Conservation (phyloP, 2,797 vertebrate genomes). For the Macroramphosus scolopax region DNA sequence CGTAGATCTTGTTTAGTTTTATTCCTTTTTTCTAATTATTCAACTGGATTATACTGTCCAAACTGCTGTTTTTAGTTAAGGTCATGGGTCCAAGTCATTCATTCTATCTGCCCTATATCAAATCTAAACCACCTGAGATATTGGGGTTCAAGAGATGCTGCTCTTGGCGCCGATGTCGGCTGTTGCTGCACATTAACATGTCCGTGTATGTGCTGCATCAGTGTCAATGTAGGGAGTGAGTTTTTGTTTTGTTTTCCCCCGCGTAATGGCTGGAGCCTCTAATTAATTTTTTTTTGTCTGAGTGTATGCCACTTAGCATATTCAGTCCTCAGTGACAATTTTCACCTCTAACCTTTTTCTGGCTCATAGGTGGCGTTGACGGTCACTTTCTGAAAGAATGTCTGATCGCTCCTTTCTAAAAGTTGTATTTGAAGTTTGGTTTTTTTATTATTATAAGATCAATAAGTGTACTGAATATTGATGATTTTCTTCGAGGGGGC, state of each 20-base stretch:
- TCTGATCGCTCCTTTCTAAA: conserved; percentile 55
- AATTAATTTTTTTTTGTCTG: conserved; percentile 55
- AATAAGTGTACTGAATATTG: conserved; percentile 63
- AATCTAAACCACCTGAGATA: conserved; percentile 51
- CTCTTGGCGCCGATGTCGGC: conserved; percentile 56
- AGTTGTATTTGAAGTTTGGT: conserved; percentile 58
- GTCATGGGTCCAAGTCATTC: conserved; percentile 64
- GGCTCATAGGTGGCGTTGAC: conserved; percentile 54
- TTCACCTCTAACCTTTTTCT: conserved; percentile 52
- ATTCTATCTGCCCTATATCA: conserved; percentile 56
- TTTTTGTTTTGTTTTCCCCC: conserved; percentile 45
- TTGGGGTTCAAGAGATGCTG: conserved; percentile 53
- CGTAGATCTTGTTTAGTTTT: conserved; percentile 79
- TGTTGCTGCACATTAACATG: conserved; percentile 65
- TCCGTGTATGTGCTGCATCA: conserved; percentile 58
- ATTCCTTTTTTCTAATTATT: conserved; percentile 66
- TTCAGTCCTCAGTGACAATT: conserved; percentile 46
- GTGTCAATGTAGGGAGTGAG: conserved; percentile 54
- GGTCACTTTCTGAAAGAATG: conserved; percentile 59
- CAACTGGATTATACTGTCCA: conserved; percentile 75
- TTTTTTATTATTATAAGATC: conserved; percentile 51
- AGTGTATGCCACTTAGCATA: conserved; percentile 51
- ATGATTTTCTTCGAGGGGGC: conserved; percentile 49
- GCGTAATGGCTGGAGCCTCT: conserved; percentile 55
- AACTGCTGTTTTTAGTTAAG: conserved; percentile 73